Percentiles rank a stretch among this genome's conserved stretches.
These are phyloP conservation scores for Eupithecia dodoneata DNA, from an alignment of 2,888 invertebrate species.

Conservation along the genomic window DNA sequence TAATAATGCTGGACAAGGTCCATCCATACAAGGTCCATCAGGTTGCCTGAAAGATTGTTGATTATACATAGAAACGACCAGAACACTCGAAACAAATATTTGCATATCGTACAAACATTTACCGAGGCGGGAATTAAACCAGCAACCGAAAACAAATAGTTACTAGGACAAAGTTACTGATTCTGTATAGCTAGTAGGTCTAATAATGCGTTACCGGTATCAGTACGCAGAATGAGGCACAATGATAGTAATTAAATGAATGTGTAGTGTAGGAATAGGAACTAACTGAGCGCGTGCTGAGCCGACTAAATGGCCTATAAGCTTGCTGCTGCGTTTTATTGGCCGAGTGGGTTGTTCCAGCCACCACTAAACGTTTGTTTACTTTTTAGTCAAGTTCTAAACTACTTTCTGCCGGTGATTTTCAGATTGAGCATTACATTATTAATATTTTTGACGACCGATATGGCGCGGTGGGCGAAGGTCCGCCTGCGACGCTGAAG, in stretches of 20 bases:
- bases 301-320: slow-evolving; percentile 64
- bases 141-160: too few relatives aligned
- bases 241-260: slow-evolving; percentile 65
- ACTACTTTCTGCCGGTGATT: not conserved
- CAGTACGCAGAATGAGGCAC: slow-evolving; percentile 27
- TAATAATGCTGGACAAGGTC: too few relatives aligned
- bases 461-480: too few relatives aligned
- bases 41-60: too few relatives aligned
- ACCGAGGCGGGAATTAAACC: too few relatives aligned
- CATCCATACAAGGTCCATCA: too few relatives aligned
- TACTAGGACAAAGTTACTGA: too few relatives aligned
- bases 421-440: not conserved
- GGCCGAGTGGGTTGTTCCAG: slow-evolving; percentile 13
- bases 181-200: not conserved
- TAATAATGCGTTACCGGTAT: slow-evolving; percentile 40
- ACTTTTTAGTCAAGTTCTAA: not conserved
- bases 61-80: too few relatives aligned
- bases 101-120: too few relatives aligned
- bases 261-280: slow-evolving; percentile 56
- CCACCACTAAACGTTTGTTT: not conserved
- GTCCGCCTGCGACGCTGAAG: too few relatives aligned
- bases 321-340: slow-evolving; percentile 49
- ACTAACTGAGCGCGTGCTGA: slow-evolving; percentile 59
- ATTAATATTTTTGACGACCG: too few relatives aligned
- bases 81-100: too few relatives aligned